Evolutionary conservation across 2,888 invertebrate species (phyloP), one percentile per base, ranked within the genome.

Genomic region (Rutpela maculata): DNA sequence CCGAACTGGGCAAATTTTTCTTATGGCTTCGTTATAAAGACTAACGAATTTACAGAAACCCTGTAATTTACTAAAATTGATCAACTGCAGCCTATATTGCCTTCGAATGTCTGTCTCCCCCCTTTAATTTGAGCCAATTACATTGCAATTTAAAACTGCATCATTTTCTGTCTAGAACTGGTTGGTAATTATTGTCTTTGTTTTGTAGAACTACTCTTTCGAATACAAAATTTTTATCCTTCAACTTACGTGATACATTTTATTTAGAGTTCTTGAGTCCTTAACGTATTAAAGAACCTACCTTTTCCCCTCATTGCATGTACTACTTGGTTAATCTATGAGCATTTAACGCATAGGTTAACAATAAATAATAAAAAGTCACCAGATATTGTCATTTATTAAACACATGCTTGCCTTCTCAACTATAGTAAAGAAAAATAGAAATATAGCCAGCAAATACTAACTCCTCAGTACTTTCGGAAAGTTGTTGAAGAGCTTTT

Each of bases 31-130:
- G 35, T 70, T 70, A 60, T 69, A 38, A 70, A 19, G 43, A 70
- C 70, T 70, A 70, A 70, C 70, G 70, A 60, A 70, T 60, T 70
- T 43, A n/a, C 43, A n/a, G 70, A 5, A 60, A 70, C 70, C 70
- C 70, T 70, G 60, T 70, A 70, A 70, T 70, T 70, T 70, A 60
- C 38, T 19, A 17, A 59, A 70, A 60, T 60, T 70, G 70, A 70
- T 70, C 70, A 62, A 70, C 60, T 69, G 18, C 57, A 59, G 68
- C 18, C 69, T 60, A 60, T 60, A 70, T 22, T 70, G 70, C 60
- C 43, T 22, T 35, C 56, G n/a, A 18, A 22, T 17, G 35, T 10
- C 60, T 19, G 60, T 43, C 60, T 70, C 38, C 70, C 70, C 70
- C 70, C 70, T 60, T 50, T 70, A 70, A 70, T 70, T 70, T 62